Percentiles rank a stretch among this genome's conserved stretches.
Conservation (phyloP, 2,797 vertebrate genomes). For the Sebastes wilsoni region DNA sequence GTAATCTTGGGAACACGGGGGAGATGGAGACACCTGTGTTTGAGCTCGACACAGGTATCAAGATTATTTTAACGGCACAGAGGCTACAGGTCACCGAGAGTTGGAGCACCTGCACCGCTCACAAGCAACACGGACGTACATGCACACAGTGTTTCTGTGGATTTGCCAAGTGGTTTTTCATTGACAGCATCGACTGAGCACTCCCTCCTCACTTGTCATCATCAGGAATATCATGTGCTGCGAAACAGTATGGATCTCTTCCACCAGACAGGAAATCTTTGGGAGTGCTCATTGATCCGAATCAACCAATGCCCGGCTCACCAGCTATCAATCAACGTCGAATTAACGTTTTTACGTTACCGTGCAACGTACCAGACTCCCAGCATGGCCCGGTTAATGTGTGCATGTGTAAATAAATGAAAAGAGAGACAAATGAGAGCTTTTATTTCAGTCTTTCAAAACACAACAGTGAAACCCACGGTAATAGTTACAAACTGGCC, state of each 20-base stretch:
- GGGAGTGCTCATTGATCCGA: constrained; percentile 68
- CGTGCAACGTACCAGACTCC: constrained; percentile 1
- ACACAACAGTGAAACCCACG: constrained; percentile 3
- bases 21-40: constrained; percentile 48
- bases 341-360: constrained; percentile 71
- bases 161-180: constrained; percentile 67
- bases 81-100: constrained; percentile 20
- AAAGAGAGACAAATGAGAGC: neutral
- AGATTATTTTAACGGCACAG: constrained; percentile 24
- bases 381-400: neutral
- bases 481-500: constrained; percentile 27
- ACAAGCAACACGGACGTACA: neutral
- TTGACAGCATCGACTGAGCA: constrained; percentile 64
- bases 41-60: constrained; percentile 22
- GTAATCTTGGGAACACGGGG: constrained; percentile 45
- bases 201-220: constrained; percentile 74
- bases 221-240: constrained; percentile 75
- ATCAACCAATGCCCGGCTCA: constrained; percentile 51
- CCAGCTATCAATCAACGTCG: constrained; percentile 71
- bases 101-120: constrained; percentile 40
- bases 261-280: constrained; percentile 75
- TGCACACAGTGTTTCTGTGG: constrained; percentile 20
- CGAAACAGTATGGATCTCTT: constrained; percentile 73
- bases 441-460: neutral
- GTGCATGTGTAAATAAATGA: constrained; percentile 8